Evolutionary conservation across 2,888 invertebrate genomes (phyloP).

Genomic region (Stenotaenia linearis): DNA sequence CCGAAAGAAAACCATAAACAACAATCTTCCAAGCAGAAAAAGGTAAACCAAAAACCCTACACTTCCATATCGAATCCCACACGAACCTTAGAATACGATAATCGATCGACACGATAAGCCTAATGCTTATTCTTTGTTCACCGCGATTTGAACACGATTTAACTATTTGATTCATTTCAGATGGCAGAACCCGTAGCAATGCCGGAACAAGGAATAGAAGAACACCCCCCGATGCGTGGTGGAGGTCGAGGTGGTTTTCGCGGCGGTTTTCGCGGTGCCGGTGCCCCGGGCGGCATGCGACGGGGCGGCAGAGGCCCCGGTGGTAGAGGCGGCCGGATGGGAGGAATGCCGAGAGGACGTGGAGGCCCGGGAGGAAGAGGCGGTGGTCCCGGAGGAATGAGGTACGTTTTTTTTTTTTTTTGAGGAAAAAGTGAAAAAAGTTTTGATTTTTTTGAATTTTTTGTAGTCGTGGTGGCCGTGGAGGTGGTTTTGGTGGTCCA

Average conservation of each 20-base stretch:
- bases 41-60: too few relatives aligned
- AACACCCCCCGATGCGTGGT: background rate
- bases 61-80: too few relatives aligned
- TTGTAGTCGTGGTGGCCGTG: background rate
- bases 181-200: too few relatives aligned
- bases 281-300: background rate
- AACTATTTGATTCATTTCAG: too few relatives aligned
- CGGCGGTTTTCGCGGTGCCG: conserved; percentile 6
- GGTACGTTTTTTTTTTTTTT: background rate
- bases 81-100: too few relatives aligned
- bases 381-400: background rate
- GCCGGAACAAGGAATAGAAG: too few relatives aligned
- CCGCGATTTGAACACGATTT: too few relatives aligned
- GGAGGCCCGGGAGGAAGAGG: background rate
- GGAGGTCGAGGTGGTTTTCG: background rate
- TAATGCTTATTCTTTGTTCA: too few relatives aligned
- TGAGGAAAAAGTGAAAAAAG: background rate
- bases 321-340: background rate
- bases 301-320: background rate
- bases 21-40: too few relatives aligned
- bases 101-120: too few relatives aligned
- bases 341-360: background rate
- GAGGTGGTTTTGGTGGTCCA: background rate
- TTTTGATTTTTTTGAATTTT: background rate
- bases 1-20: too few relatives aligned